phyloP scores from a whole-genome alignment of 1,140 invertebrate genomes.

The Archegozetes longisetosus region DNA sequence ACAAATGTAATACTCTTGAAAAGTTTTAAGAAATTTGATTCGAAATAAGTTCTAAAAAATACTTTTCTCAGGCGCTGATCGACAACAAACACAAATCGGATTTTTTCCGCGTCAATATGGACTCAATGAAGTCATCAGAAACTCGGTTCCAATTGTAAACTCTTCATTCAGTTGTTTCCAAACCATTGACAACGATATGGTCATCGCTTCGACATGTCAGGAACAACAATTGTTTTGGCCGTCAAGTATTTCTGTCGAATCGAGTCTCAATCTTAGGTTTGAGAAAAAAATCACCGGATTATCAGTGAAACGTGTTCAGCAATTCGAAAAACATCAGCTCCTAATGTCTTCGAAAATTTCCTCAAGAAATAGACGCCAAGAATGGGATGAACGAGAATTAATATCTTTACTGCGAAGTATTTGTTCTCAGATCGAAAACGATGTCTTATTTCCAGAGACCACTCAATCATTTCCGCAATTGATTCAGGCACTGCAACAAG shows the following conservation, averaged over 20 bases:
- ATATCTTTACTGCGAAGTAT: not conserved
- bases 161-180: constrained; percentile 2
- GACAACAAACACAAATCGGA: constrained; percentile 1
- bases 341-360: not conserved
- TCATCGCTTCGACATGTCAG: not conserved
- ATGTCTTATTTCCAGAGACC: not conserved
- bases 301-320: not conserved
- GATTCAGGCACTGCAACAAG: not conserved
- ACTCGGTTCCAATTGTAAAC: constrained; percentile 4
- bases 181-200: not conserved
- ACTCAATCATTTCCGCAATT: not conserved
- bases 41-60: not conserved
- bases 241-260: not conserved
- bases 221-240: not conserved
- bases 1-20: too few species aligned
- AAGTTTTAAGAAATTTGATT: not conserved
- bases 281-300: not conserved
- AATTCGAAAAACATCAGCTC: not conserved
- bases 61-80: constrained; percentile 4
- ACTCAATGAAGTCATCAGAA: too few species aligned
- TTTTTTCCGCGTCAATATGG: constrained; percentile 10
- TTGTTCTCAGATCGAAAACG: not conserved
- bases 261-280: not conserved
- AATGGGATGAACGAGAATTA: not conserved
- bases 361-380: not conserved